These are phyloP conservation scores for Agonopterix subpropinquella DNA, from an alignment of 2,888 invertebrate genomes.

Conservation along the genomic window DNA sequence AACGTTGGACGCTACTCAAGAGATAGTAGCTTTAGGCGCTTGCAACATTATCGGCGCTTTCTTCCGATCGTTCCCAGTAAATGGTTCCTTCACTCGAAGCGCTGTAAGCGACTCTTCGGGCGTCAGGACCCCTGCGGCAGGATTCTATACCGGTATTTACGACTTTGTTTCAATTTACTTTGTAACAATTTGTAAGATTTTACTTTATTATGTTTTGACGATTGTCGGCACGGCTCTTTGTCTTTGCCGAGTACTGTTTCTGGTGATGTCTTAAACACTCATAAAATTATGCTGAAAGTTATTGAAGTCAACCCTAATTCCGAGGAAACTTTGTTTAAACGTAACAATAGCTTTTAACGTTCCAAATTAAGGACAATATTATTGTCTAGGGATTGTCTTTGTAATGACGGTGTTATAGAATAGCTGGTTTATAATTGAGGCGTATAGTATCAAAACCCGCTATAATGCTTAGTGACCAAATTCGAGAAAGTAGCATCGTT, in stretches of 20 bases:
- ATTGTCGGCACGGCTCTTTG: slow-evolving; percentile 20
- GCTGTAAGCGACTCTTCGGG: slow-evolving; percentile 89
- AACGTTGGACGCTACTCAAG: slow-evolving; percentile 85
- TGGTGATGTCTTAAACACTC: slow-evolving; percentile 10
- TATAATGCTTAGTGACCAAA: too few relatives aligned
- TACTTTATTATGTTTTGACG: slow-evolving; percentile 19
- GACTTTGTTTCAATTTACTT: slow-evolving; percentile 16
- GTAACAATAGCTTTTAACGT: slow-evolving; percentile 5
- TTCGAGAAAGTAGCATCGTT: too few relatives aligned
- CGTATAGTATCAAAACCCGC: too few relatives aligned
- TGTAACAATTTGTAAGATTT: slow-evolving; percentile 31
- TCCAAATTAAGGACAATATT: neutral
- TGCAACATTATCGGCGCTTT: slow-evolving; percentile 85
- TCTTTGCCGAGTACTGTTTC: slow-evolving; percentile 18
- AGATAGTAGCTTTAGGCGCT: slow-evolving; percentile 85
- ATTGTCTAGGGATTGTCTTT: slow-evolving; percentile 1
- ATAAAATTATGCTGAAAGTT: slow-evolving; percentile 6
- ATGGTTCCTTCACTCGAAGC: slow-evolving; percentile 83
- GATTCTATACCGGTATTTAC: slow-evolving; percentile 79
- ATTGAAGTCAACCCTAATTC: slow-evolving; percentile 16
- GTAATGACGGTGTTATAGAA: neutral
- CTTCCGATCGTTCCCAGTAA: slow-evolving; percentile 85
- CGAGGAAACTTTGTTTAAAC: slow-evolving; percentile 5
- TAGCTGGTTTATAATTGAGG: neutral
- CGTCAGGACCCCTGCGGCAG: slow-evolving; percentile 84